phyloP scores from a whole-genome alignment of 1,140 invertebrate genomes.

The Cyphomyrmex costatus region DNA sequence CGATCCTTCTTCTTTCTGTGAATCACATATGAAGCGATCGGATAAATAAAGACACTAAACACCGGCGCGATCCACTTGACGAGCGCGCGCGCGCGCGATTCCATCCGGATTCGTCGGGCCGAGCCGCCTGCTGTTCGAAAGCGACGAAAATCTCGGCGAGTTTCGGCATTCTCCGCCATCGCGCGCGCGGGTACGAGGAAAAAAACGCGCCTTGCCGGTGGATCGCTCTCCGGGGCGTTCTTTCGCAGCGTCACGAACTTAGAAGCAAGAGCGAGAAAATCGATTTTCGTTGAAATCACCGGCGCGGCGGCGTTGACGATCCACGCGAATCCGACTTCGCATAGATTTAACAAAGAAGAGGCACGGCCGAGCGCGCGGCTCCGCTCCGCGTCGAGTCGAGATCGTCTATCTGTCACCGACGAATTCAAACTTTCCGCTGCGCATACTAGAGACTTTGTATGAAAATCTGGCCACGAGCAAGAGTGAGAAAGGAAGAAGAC shows the following conservation, averaged over 20 bases:
- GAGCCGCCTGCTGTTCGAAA: constrained; percentile 11
- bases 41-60: not conserved
- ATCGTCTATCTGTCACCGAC: constrained; percentile 62
- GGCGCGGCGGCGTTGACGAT: not conserved
- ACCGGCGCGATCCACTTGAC: not conserved
- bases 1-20: not conserved
- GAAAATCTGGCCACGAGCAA: too few species aligned
- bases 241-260: too few species aligned
- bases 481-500: too few species aligned
- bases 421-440: constrained; percentile 68
- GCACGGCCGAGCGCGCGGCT: not conserved
- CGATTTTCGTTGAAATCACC: not conserved
- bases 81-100: too few species aligned
- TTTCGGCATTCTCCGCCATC: not conserved
- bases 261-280: not conserved
- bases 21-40: not conserved
- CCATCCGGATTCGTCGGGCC: not conserved
- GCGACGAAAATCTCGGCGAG: constrained; percentile 29
- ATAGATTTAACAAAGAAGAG: constrained; percentile 36
- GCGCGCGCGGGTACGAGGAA: not conserved
- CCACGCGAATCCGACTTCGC: not conserved
- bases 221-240: not conserved
- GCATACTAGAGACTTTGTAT: not conserved
- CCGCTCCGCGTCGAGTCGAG: not conserved
- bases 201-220: not conserved